Base-by-base conservation (phyloP, 2,888 invertebrate genomes). In the Epirrita christyi region DNA sequence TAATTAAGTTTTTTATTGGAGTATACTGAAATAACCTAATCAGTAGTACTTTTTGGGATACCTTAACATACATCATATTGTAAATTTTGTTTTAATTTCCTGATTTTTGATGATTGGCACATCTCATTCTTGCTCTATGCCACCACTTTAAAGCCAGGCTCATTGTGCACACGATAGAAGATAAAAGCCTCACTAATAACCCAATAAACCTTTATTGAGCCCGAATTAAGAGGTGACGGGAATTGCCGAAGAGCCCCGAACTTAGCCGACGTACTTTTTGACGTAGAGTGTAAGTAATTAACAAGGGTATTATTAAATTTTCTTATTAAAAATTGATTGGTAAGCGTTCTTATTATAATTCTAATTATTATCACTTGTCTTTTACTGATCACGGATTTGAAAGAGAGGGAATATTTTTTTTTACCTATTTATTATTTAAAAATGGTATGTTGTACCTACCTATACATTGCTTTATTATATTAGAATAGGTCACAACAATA, bases 171-270 rank as follows among this genome's bases (percentile, higher is more conserved):
- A 76, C 69, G 71, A 73, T 70, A 68, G 72, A 70, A 79, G 79
- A 76, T 79, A 79, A 79, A 78, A 78, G 79, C 71, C 70, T 66
- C 67, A 71, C 76, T 80, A 80, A 79, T 78, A 80, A 78, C 72
- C 76, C 75, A 79, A 79, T 79, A 79, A 79, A 78, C 64, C 80
- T 78, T 78, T 78, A 81, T 81, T 78, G 81, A 78, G 80, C 76
- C 70, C 76, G 75, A 78, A 72, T 77, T 78, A 73, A 76, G 59
- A 59, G 59, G 72, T 75, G 76, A 55, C 74, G 75, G 70, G 71
- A 77, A 76, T 73, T 65, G 67, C 67, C 77, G 76, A 76, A 67
- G 71, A 51, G 64, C 59, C 57, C 65, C 68, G 75, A 73, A 74
- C 72, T 68, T 73, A 68, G 68, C 69, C 73, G 73, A 72, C 48